These are phyloP conservation scores for Eriosoma lanigerum DNA, from an alignment of 1,140 invertebrate genomes.

Conservation along the genomic window DNA sequence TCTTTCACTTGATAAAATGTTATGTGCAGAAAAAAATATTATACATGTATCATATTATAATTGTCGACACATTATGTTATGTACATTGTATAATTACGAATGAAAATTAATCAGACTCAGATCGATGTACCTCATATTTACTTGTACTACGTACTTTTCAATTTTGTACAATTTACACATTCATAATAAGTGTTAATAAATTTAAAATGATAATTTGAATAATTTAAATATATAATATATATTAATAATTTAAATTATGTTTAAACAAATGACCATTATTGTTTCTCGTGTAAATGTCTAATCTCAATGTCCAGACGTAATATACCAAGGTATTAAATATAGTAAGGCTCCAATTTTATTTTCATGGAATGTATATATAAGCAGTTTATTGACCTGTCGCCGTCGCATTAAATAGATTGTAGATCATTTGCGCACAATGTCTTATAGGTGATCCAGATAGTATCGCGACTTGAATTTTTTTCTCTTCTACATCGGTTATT, in stretches of 20 bases:
- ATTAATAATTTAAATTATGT: too few species aligned
- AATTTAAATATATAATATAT: too few species aligned
- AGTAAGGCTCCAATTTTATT: neutral
- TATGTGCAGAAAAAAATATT: neutral
- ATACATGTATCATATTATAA: neutral
- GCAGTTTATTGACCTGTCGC: neutral
- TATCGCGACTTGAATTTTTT: slow-evolving; percentile 1
- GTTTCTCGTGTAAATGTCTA: too few species aligned
- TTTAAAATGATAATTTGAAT: too few species aligned
- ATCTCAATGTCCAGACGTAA: too few species aligned
- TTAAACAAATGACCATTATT: too few species aligned
- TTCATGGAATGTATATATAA: neutral
- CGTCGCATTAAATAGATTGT: neutral
- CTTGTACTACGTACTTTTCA: too few species aligned
- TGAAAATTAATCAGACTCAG: neutral
- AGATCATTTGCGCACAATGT: neutral
- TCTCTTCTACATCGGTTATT: too few species aligned
- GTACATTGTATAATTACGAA: neutral
- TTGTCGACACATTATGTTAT: neutral
- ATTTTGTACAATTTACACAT: too few species aligned
- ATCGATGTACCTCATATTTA: too few species aligned
- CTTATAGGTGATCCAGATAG: neutral
- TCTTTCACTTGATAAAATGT: neutral
- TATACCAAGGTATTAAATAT: too few species aligned
- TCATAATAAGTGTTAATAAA: too few species aligned